Evolutionary conservation across 2,113 vertebrate genomes (phyloP), one percentile per base, ranked within the genome.

Genomic region (Notarius quadriscutis): DNA sequence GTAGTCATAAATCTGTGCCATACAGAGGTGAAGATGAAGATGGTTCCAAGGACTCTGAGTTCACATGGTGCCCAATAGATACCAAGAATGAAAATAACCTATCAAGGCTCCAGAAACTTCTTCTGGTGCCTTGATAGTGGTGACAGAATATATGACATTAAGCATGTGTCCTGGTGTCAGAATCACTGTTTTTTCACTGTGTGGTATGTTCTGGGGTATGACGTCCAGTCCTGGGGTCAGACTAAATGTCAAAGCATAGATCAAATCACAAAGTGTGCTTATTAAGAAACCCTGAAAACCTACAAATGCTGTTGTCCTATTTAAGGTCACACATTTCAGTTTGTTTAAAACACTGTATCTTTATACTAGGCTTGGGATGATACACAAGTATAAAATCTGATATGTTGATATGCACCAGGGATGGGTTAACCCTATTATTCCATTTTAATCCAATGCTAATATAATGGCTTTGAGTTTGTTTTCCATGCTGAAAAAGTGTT

Each of bases 181-280:
- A 58, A 81, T 81, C 55, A 8, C 65, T 81, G 63, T 88, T 83
- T 82, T 83, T 67, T 48, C 27, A 88, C 25, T 10, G 8, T 34
- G 27, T 8, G 30, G 14, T 50, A 27, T 82, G 41, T 85, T 88
- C 41, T 75, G 58, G 53, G 80, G 20, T 51, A 62, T 51, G 25
- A 22, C 63, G 77, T 74, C 65, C 53, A 10, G 77, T 57, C 12
- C 51, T 72, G 27, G 22, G 65, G 9, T 53, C 50, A 84, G 20
- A 57, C 34, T 57, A 60, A 60, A 87, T 82, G 51, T 85, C 78
- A 78, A 2, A 57, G 30, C 41, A 14, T 65, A 12, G 88, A 87
- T 87, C 75, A 67, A 81, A 79, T 85, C 86, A 77, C 77, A 51
- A 57, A 74, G 0, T 8, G 55, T 25, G 55, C 55, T 34, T 84